Evolutionary conservation across 2,888 invertebrate genomes (phyloP), one percentile per base, ranked within the genome.

Genomic region (Phaedon cochleariae): DNA sequence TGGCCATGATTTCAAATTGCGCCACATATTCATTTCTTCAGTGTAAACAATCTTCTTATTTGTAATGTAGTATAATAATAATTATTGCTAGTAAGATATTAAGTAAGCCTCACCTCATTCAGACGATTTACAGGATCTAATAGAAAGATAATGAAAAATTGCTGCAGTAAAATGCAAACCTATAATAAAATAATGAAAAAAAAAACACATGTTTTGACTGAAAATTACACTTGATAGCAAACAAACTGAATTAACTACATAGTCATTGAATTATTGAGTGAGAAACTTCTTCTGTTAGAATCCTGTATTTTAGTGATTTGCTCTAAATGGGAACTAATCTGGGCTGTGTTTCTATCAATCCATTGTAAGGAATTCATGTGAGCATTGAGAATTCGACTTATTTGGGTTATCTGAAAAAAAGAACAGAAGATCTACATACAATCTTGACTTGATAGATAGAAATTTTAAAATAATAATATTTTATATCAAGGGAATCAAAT

Each of bases 321-420:
- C 76, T 96, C 95, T 54, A 96, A 86, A 76, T 92, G 92, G 21
- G 90, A 89, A 18, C 90, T 89, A 37, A 96, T 90, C 68, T 91
- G 87, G 0, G 90, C 88, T 3, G 95, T 92, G 61, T 93, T 93
- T 70, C 92, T 90, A 80, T 97, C 97, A 46, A 98, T 90, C 96
- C 96, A 97, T 76, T 97, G 95, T 79, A 98, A 86, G 0, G 96
- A 96, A 52, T 95, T 96, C 92, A 97, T 97, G 81, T 98, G 98
- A 0, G 97, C 96, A 84, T 97, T 97, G 2, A 98, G 85, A 70
- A 98, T 97, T 72, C 94, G 93, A 0, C 95, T 93, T 73, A 98
- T 94, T 85, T 97, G 96, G 7, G 93, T 92, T 53, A 97, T 92
- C 92, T 93, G 86, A 45, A 86, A 87, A 67, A 71, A 74, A 75